These are phyloP conservation scores for Athrips mouffetella DNA, from an alignment of 2,888 invertebrate species.

Conservation along the genomic window DNA sequence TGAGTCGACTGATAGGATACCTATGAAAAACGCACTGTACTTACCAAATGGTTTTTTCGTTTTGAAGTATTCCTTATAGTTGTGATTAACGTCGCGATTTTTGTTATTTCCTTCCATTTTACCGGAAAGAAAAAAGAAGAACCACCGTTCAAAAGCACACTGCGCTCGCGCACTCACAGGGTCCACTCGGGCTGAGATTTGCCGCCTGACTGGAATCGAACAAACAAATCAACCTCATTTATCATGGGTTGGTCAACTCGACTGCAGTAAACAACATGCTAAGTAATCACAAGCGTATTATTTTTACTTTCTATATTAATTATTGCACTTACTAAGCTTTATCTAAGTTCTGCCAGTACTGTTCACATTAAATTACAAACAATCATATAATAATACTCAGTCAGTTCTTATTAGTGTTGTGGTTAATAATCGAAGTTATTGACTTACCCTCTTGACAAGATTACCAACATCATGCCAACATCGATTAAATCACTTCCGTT, in stretches of 20 bases:
- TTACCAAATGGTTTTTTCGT: constrained; percentile 71
- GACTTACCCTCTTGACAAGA: not conserved
- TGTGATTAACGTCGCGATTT: constrained; percentile 41
- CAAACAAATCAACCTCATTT: not conserved
- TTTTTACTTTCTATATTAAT: not conserved
- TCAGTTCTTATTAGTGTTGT: too few relatives aligned
- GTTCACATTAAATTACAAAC: too few relatives aligned
- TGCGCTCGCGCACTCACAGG: not conserved
- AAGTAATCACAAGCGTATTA: constrained; percentile 2
- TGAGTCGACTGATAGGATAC: too few relatives aligned
- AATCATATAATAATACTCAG: too few relatives aligned
- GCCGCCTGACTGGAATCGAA: not conserved
- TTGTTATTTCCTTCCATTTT: not conserved
- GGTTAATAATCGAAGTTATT: not conserved
- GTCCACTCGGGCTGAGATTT: not conserved
- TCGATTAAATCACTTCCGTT: not conserved
- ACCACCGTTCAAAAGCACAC: too few relatives aligned
- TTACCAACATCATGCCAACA: not conserved
- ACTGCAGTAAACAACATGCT: constrained; percentile 1
- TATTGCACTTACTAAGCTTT: not conserved
- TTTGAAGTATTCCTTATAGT: constrained; percentile 72
- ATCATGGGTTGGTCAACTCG: not conserved
- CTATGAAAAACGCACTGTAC: constrained; percentile 28
- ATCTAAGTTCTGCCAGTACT: not conserved
- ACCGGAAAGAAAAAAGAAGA: too few relatives aligned